These are phyloP conservation scores for Dicrostonyx torquatus DNA, from an alignment of 2,797 vertebrate genomes.

Conservation along the genomic window DNA sequence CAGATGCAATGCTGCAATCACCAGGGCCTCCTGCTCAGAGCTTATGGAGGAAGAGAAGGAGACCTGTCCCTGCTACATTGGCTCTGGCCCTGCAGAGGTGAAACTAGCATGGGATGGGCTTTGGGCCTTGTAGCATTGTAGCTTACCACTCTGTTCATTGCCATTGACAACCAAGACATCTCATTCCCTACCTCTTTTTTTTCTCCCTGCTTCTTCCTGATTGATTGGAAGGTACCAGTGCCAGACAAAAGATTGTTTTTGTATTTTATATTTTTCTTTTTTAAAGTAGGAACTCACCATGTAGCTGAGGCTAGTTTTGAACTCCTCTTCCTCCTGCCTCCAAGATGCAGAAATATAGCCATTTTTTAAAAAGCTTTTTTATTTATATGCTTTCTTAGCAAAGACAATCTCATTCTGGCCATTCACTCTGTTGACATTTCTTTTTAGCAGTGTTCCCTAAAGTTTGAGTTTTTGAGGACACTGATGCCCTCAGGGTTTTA, in stretches of 20 bases:
- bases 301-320: background rate
- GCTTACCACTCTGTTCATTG: too few relatives aligned
- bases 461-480: background rate
- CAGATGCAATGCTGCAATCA: background rate
- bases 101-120: background rate
- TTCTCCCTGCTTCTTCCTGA: background rate
- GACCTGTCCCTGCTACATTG: background rate
- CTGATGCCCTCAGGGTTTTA: background rate
- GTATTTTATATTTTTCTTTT: background rate
- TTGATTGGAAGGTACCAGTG: background rate
- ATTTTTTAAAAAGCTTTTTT: background rate
- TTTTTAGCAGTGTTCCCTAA: background rate
- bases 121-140: background rate
- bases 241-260: background rate
- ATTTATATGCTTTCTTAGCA: background rate
- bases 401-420: background rate
- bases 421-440: background rate
- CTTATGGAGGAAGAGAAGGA: background rate
- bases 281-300: background rate
- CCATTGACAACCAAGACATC: background rate
- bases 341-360: background rate
- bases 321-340: background rate
- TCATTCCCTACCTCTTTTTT: background rate
- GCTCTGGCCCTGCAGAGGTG: background rate
- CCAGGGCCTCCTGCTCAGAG: background rate